Conservation (phyloP, 1,140 invertebrate species). For the Apis cerana region DNA sequence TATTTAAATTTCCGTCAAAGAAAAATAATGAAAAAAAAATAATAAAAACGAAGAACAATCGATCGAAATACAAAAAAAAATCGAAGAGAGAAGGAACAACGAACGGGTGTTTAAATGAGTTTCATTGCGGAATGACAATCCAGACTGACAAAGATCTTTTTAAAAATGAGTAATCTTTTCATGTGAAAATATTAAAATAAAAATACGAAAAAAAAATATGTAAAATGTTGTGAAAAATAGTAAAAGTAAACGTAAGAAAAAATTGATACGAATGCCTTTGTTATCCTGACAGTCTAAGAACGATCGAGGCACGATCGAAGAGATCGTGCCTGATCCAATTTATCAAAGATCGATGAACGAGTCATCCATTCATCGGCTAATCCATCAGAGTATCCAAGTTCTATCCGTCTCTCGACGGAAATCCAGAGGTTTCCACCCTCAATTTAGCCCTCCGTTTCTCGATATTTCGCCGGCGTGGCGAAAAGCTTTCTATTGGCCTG, state of each 20-base stretch:
- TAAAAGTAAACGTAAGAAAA: background rate
- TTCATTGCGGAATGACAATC: background rate
- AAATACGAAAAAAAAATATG: background rate
- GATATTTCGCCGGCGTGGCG: conserved; percentile 42
- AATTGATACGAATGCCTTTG: conserved; percentile 45
- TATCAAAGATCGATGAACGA: conserved; percentile 32
- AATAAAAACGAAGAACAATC: background rate
- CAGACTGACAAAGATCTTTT: background rate
- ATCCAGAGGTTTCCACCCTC: conserved; percentile 4
- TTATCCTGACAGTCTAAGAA: background rate
- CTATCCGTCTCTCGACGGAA: background rate
- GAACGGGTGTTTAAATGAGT: background rate
- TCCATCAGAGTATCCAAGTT: conserved; percentile 26
- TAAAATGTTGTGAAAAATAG: background rate
- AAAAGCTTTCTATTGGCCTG: conserved; percentile 40
- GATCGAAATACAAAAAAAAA: background rate
- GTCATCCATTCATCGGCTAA: conserved; percentile 26
- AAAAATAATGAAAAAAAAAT: background rate
- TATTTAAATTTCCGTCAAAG: background rate
- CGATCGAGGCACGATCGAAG: background rate
- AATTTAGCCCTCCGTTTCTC: conserved; percentile 26
- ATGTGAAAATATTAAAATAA: background rate
- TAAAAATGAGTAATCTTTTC: background rate
- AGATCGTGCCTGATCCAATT: conserved; percentile 27
- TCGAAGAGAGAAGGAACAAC: background rate